Conservation (phyloP, 2,113 vertebrate species). For the Gasterosteus aculeatus region DNA sequence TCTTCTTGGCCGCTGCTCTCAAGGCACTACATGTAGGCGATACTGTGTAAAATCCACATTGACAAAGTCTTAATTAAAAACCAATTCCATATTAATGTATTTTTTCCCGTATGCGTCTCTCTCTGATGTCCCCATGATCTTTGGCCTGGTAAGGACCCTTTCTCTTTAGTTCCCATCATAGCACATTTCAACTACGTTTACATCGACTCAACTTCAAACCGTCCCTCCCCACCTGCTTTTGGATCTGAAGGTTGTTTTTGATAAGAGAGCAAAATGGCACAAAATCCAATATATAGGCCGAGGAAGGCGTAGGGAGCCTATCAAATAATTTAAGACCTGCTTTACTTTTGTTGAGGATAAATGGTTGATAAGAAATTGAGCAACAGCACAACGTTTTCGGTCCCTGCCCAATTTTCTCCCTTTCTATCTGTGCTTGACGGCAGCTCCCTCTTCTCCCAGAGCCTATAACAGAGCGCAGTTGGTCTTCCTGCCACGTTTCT, state of each 20-base stretch:
- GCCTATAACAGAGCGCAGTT: conserved; percentile 79
- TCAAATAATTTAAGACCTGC: conserved; percentile 48
- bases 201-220: conserved; percentile 45
- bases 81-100: conserved; percentile 28
- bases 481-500: conserved; percentile 76
- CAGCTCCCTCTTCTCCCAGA: conserved; percentile 34
- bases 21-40: conserved; percentile 77
- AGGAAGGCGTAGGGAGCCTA: conserved; percentile 43
- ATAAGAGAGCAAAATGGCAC: conserved; percentile 56
- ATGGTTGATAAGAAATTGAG: conserved; percentile 64
- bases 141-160: conserved; percentile 65
- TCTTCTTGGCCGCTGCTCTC: conserved; percentile 63
- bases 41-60: conserved; percentile 67
- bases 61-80: conserved; percentile 58
- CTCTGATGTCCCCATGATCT: conserved; percentile 48
- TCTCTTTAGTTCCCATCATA: conserved; percentile 53
- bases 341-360: conserved; percentile 46
- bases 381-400: conserved; percentile 37
- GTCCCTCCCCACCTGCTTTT: conserved; percentile 24
- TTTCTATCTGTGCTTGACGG: conserved; percentile 55
- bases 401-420: conserved; percentile 42
- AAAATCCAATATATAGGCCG: conserved; percentile 47
- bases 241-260: conserved; percentile 44
- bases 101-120: neutral
- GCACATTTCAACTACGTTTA: conserved; percentile 56